Evolutionary conservation across 2,797 vertebrate species (phyloP).

Genomic region (Enteromius treurensis): DNA sequence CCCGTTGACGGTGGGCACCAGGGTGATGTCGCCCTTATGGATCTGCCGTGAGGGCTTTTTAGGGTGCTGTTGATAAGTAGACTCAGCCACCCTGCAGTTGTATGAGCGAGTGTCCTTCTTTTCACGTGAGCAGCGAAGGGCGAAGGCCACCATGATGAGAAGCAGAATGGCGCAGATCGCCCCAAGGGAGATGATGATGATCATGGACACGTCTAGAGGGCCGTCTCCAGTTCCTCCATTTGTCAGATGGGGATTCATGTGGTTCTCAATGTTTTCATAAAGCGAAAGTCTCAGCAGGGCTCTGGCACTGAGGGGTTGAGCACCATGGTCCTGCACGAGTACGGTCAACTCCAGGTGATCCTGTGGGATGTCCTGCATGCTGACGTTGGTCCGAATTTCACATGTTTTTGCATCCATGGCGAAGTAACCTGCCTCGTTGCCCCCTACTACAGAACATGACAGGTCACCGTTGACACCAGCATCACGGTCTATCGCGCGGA

Average conservation of each 20-base stretch:
- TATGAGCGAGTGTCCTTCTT: slow-evolving; percentile 94
- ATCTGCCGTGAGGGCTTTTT: slow-evolving; percentile 93
- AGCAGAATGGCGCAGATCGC: slow-evolving; percentile 87
- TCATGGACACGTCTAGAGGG: slow-evolving; percentile 83
- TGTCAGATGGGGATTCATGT: slow-evolving; percentile 79
- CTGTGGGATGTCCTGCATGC: slow-evolving; percentile 81
- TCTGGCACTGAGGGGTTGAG: slow-evolving; percentile 86
- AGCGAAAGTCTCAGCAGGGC: slow-evolving; percentile 86
- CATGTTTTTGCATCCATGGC: slow-evolving; percentile 89
- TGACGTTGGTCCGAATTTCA: slow-evolving; percentile 90
- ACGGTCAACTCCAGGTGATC: slow-evolving; percentile 84
- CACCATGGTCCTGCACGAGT: slow-evolving; percentile 89
- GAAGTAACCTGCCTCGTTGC: slow-evolving; percentile 89
- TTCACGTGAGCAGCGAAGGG: slow-evolving; percentile 87
- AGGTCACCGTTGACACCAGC: slow-evolving; percentile 92
- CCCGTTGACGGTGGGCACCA: slow-evolving; percentile 93
- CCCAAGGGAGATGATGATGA: slow-evolving; percentile 91
- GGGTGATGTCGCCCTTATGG: slow-evolving; percentile 95
- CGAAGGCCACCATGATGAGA: slow-evolving; percentile 93
- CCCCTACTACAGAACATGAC: slow-evolving; percentile 85
- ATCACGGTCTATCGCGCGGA: slow-evolving; percentile 90
- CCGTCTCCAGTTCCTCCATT: slow-evolving; percentile 72
- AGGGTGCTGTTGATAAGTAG: slow-evolving; percentile 93
- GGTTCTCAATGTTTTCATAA: slow-evolving; percentile 81
- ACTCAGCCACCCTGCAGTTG: slow-evolving; percentile 95